Evolutionary conservation across 2,888 invertebrate species (phyloP).

Genomic region (Abscondita cerata): DNA sequence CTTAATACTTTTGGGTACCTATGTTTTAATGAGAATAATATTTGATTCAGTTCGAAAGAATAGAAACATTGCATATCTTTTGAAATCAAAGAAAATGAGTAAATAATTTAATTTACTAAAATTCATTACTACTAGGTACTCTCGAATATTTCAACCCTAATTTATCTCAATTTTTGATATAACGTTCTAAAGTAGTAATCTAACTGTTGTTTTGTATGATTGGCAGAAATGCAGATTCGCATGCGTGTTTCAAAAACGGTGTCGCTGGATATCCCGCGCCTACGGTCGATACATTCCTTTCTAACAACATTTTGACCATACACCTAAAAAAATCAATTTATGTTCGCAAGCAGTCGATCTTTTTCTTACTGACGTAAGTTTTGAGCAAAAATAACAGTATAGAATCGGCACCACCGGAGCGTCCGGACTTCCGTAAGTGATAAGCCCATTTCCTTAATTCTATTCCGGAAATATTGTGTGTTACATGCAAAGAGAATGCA

Average conservation of each 20-base stretch:
- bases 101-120: too few relatives aligned
- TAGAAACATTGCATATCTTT: too few relatives aligned
- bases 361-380: slow-evolving; percentile 76
- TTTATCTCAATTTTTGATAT: slow-evolving; percentile 75
- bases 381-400: slow-evolving; percentile 93
- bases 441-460: slow-evolving; percentile 89
- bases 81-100: too few relatives aligned
- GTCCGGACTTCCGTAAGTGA: slow-evolving; percentile 90
- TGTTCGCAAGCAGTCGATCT: not conserved
- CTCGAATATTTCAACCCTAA: slow-evolving; percentile 83
- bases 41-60: too few relatives aligned
- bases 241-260: slow-evolving; percentile 91
- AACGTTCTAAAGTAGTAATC: slow-evolving; percentile 78
- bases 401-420: slow-evolving; percentile 98
- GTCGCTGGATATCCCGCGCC: slow-evolving; percentile 99
- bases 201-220: slow-evolving; percentile 93
- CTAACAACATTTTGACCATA: slow-evolving; percentile 39
- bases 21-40: too few relatives aligned
- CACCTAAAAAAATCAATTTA: not conserved
- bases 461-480: slow-evolving; percentile 79
- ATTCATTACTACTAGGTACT: slow-evolving; percentile 59
- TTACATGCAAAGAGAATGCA: slow-evolving; percentile 79
- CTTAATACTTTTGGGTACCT: too few relatives aligned
- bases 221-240: slow-evolving; percentile 94
- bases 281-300: slow-evolving; percentile 86